A percentile compares a stretch with the other conserved stretches of the same genome.
Conservation (phyloP, 2,888 invertebrate species). For the Synanthedon tipuliformis region DNA sequence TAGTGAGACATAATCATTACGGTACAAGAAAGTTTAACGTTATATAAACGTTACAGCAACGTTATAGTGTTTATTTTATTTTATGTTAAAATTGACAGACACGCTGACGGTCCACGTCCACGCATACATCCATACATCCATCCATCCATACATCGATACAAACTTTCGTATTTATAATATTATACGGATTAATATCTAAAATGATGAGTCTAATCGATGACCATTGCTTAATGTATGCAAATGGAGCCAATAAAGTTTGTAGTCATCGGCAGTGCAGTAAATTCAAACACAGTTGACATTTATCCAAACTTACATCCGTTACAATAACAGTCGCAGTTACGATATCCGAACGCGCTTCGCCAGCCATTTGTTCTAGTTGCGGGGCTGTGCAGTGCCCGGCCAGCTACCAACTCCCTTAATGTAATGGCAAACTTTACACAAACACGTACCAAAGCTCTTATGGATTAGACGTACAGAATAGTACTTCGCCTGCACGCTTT, state of each 20-base stretch:
- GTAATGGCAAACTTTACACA: constrained; percentile 59
- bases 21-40: not conserved
- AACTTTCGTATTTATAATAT: too few species aligned
- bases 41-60: not conserved
- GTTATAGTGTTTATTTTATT: constrained; percentile 1
- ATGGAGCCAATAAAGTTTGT: constrained; percentile 57
- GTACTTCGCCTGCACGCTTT: constrained; percentile 18
- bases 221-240: constrained; percentile 50
- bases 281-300: constrained; percentile 63
- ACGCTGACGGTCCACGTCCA: too few species aligned
- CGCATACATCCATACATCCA: too few species aligned
- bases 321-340: constrained; percentile 62
- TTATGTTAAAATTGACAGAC: too few species aligned
- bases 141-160: too few species aligned
- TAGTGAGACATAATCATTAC: not conserved
- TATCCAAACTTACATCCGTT: constrained; percentile 67
- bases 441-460: constrained; percentile 35
- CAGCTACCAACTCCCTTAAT: constrained; percentile 30
- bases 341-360: constrained; percentile 46
- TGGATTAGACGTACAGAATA: constrained; percentile 33
- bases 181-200: too few species aligned
- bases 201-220: constrained; percentile 26
- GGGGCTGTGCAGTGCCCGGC: constrained; percentile 15
- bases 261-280: constrained; percentile 40
- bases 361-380: constrained; percentile 61